Evolutionary conservation across 2,797 vertebrate species (phyloP).

Genomic region (Monodelphis domestica): DNA sequence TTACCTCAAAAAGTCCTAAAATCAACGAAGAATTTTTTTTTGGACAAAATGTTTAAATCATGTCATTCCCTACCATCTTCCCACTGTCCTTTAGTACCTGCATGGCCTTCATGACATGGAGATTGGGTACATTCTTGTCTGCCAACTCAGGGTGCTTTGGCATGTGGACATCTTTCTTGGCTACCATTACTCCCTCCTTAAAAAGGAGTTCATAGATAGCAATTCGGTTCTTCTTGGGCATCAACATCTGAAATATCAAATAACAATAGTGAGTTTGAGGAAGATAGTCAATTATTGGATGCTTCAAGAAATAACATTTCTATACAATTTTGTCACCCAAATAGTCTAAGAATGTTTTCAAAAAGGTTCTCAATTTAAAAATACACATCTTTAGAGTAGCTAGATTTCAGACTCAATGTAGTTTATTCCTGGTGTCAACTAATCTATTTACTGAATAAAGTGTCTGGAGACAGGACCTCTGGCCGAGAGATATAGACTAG

Average conservation of each 20-base stretch:
- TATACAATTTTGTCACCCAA: neutral
- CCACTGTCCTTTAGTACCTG: conserved; percentile 84
- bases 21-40: neutral
- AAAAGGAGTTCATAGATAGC: conserved; percentile 99
- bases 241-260: conserved; percentile 92
- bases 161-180: conserved; percentile 98
- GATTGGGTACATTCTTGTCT: conserved; percentile 99
- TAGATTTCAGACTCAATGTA: neutral
- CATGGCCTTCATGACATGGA: conserved; percentile 99
- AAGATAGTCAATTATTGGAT: neutral
- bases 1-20: neutral
- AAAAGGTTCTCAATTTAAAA: neutral
- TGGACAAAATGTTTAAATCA: neutral
- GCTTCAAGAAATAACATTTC: neutral
- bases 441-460: neutral
- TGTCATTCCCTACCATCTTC: neutral
- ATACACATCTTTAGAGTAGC: neutral
- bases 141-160: conserved; percentile 96
- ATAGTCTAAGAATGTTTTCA: neutral
- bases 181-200: conserved; percentile 99
- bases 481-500: too few relatives aligned
- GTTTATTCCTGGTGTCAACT: neutral
- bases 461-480: neutral
- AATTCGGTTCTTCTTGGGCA: conserved; percentile 99
- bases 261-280: neutral